Evolutionary conservation across 2,888 invertebrate species (phyloP), one percentile per base, ranked within the genome.

Genomic region (Megalurothrips usitatus): DNA sequence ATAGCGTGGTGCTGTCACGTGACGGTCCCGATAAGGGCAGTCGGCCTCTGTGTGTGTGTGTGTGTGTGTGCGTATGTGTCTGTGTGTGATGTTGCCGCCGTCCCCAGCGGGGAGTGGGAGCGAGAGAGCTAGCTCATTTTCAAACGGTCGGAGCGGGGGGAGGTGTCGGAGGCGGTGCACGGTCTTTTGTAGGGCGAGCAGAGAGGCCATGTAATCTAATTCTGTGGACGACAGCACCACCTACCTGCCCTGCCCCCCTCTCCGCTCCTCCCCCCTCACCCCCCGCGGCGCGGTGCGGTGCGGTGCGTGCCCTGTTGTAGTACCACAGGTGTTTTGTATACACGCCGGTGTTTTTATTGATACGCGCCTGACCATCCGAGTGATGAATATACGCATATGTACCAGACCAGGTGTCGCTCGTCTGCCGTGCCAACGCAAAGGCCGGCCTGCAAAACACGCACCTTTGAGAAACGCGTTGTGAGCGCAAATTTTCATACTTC

Each of bases 261-360:
- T 17, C 58, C 14, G 58, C 58, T 17, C 58, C 58, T 19, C 10
- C 58, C 14, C 58, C 58, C 58, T 17, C 11, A 19, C 58, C 58
- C 19, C 58, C 58, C 52, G 52, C 14, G 14, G 14, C 52, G 14
- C 52, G 52, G 14, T 52, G 52, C 49, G 49, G 49, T 14, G 52
- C 52, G 52, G 52, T 19, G 58, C 14, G 58, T 19, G 58, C 19
- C 14, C 58, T 58, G 58, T 58, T 58, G 58, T 58, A 75, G 58
- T 58, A 75, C 68, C 68, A 75, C 68, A 75, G 68, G 68, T 75
- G 68, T 75, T 75, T 75, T 75, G 68, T 75, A 75, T 26, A 75
- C 68, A 75, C 10, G n/a, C n/a, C n/a, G n/a, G 68, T 75, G 68
- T 75, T 75, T 75, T 75, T 75, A 75, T 75, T 75, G 68, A 26